A percentile compares a stretch with the other conserved stretches of the same genome.
These are phyloP conservation scores for Plagiodera versicolora DNA, from an alignment of 2,888 invertebrate species.

Conservation along the genomic window DNA sequence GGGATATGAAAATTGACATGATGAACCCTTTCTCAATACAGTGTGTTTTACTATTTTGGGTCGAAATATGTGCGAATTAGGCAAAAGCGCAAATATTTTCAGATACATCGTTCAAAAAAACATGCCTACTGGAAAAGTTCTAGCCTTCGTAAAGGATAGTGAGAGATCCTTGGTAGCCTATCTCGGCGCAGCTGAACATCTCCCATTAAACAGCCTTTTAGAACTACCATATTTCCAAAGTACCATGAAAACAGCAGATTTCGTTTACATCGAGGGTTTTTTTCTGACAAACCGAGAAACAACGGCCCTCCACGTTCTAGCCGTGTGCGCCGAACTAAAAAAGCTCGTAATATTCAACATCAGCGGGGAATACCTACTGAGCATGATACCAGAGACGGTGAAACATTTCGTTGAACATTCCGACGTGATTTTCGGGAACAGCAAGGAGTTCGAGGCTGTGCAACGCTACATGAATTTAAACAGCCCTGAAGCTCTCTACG, in stretches of 20 bases:
- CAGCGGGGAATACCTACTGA: slow-evolving; percentile 59
- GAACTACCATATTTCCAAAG: slow-evolving; percentile 29
- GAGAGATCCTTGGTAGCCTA: slow-evolving; percentile 58
- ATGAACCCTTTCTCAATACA: too few relatives aligned
- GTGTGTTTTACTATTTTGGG: too few relatives aligned
- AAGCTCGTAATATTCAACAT: slow-evolving; percentile 59
- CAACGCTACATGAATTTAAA: slow-evolving; percentile 44
- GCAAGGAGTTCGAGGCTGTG: slow-evolving; percentile 58
- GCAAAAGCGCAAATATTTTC: slow-evolving; percentile 22
- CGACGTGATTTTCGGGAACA: slow-evolving; percentile 62
- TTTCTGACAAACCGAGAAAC: slow-evolving; percentile 59
- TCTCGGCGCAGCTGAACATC: slow-evolving; percentile 59
- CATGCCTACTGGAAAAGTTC: slow-evolving; percentile 57
- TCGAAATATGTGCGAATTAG: too few relatives aligned
- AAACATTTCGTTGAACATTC: slow-evolving; percentile 54
- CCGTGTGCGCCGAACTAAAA: slow-evolving; percentile 49
- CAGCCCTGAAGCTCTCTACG: slow-evolving; percentile 25
- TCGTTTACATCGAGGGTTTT: slow-evolving; percentile 62
- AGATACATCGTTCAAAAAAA: slow-evolving; percentile 45
- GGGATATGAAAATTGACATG: too few relatives aligned
- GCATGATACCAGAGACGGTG: slow-evolving; percentile 51
- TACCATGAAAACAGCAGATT: slow-evolving; percentile 40
- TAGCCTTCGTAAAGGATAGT: slow-evolving; percentile 56
- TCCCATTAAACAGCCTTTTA: slow-evolving; percentile 48
- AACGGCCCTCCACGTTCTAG: slow-evolving; percentile 54